Evolutionary conservation across 2,797 vertebrate species (phyloP).

Genomic region (Diglossa cyanea): DNA sequence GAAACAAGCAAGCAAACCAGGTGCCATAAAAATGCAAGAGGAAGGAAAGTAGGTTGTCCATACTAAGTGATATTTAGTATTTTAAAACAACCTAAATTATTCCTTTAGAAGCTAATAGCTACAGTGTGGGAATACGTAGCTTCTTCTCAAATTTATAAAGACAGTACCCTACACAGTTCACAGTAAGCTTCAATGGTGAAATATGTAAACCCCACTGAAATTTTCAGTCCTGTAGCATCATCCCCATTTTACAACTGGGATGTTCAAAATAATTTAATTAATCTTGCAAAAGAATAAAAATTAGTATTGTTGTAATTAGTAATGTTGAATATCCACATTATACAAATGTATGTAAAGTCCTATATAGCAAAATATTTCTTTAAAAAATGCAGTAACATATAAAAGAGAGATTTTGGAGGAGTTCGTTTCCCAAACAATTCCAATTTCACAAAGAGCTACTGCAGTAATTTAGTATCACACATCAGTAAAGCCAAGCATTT

Average conservation of each 20-base stretch:
- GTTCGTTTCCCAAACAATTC: background rate
- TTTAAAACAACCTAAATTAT: background rate
- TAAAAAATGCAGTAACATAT: background rate
- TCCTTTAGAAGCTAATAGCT: background rate
- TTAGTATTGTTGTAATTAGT: background rate
- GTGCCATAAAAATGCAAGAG: background rate
- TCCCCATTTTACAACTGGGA: background rate
- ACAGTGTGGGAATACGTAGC: background rate
- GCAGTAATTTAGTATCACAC: background rate
- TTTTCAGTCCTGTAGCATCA: background rate
- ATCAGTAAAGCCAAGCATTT: background rate
- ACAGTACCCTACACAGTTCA: background rate
- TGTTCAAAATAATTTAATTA: background rate
- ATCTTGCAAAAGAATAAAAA: background rate
- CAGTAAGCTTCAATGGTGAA: background rate
- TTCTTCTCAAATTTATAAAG: background rate
- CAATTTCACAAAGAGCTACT: background rate
- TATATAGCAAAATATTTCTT: background rate
- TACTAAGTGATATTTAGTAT: background rate
- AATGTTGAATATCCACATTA: background rate
- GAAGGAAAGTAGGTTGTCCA: background rate
- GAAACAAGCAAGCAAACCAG: background rate
- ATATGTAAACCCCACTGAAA: background rate
- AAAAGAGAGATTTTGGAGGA: background rate
- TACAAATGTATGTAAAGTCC: background rate